A percentile compares a stretch with the other conserved stretches of the same genome.
These are phyloP conservation scores for Alexandromys oeconomus DNA, from an alignment of 2,797 vertebrate species.

Conservation along the genomic window DNA sequence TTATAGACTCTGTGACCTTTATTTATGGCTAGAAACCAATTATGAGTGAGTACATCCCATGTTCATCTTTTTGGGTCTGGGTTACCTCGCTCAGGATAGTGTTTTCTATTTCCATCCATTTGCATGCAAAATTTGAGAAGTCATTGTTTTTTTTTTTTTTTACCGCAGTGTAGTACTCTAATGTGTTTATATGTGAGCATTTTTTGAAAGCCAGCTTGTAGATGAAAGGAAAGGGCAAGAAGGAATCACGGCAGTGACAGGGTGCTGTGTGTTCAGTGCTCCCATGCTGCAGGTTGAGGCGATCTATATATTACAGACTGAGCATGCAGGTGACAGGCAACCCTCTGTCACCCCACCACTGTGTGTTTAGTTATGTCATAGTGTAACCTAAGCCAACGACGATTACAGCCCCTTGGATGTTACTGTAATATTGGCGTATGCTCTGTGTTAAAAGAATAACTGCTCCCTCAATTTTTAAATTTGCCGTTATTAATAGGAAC, in stretches of 20 bases:
- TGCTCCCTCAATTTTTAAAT: conserved; percentile 3
- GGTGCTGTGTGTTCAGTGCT: neutral
- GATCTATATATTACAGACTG: neutral
- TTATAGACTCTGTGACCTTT: too few species aligned
- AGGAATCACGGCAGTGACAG: neutral
- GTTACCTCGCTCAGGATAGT: too few species aligned
- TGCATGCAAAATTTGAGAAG: too few species aligned
- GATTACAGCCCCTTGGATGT: neutral
- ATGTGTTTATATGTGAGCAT: neutral
- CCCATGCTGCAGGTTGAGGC: neutral
- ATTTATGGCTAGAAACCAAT: too few species aligned
- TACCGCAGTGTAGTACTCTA: too few species aligned
- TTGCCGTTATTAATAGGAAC: conserved; percentile 42
- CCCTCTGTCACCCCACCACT: neutral
- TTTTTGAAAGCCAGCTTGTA: neutral
- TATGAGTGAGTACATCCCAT: too few species aligned
- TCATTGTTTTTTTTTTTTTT: too few species aligned
- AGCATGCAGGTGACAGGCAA: neutral
- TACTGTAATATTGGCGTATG: neutral
- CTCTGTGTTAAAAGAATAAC: conserved; percentile 49
- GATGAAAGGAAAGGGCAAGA: neutral
- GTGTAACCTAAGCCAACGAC: conserved; percentile 8
- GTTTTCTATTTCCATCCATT: too few species aligned
- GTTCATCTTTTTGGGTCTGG: too few species aligned
- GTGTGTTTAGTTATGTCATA: neutral